Conservation (phyloP, 2,797 vertebrate species). For the Lithobates pipiens region DNA sequence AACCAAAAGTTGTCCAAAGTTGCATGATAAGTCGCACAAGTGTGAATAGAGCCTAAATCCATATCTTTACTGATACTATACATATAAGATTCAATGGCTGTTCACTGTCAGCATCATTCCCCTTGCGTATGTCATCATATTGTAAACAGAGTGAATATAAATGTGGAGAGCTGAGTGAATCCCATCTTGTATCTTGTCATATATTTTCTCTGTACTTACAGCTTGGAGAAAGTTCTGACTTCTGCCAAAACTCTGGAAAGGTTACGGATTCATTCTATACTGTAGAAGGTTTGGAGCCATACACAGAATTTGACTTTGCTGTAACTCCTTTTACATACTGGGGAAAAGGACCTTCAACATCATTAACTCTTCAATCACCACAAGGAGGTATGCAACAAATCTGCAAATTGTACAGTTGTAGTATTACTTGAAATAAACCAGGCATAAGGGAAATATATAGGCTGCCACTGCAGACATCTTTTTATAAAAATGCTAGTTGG, state of each 20-base stretch:
- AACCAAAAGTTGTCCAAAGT: too few species aligned
- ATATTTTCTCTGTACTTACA: slow-evolving; percentile 64
- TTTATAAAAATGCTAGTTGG: too few species aligned
- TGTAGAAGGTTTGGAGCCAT: slow-evolving; percentile 73
- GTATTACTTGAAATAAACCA: too few species aligned
- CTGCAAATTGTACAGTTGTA: too few species aligned
- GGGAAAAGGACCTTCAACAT: slow-evolving; percentile 73
- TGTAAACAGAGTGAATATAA: background rate
- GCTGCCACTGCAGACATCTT: too few species aligned
- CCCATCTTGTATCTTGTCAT: background rate
- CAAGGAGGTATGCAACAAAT: slow-evolving; percentile 71
- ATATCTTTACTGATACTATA: background rate
- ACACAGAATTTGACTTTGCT: slow-evolving; percentile 73
- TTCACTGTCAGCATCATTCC: too few species aligned
- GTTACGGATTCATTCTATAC: slow-evolving; percentile 66
- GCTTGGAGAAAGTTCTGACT: slow-evolving; percentile 63
- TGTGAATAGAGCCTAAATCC: too few species aligned
- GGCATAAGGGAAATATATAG: too few species aligned
- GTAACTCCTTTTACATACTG: slow-evolving; percentile 79
- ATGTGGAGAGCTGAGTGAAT: too few species aligned
- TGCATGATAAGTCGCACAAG: too few species aligned
- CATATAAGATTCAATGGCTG: background rate
- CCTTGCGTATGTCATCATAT: background rate
- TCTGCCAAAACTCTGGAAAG: slow-evolving; percentile 62
- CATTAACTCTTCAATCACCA: slow-evolving; percentile 69